Conservation (phyloP, 1,140 invertebrate species). For the Hyles euphorbiae region DNA sequence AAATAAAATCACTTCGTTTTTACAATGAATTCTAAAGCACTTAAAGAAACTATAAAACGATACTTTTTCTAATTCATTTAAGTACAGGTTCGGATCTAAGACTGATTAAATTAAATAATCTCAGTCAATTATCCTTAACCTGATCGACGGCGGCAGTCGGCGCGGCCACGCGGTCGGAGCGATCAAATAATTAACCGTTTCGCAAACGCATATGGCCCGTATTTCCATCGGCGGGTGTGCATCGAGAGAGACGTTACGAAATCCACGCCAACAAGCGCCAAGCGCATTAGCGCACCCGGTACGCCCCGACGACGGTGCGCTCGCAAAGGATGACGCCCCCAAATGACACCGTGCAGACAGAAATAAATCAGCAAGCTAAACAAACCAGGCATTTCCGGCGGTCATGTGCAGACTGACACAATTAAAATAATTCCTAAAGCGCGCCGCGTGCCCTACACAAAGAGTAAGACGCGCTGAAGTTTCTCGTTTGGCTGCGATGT, state of each 20-base stretch:
- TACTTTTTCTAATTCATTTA: too few relatives aligned
- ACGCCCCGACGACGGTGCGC: constrained; percentile 6
- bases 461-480: constrained; percentile 6
- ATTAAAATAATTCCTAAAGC: constrained; percentile 42
- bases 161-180: neutral
- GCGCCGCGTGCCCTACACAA: neutral
- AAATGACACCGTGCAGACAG: constrained; percentile 56
- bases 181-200: constrained; percentile 24
- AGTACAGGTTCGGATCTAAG: too few relatives aligned
- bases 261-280: constrained; percentile 41
- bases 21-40: too few relatives aligned
- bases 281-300: constrained; percentile 18
- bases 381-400: constrained; percentile 65
- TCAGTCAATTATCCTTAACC: too few relatives aligned
- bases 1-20: too few relatives aligned
- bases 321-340: constrained; percentile 52
- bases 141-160: neutral
- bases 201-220: constrained; percentile 30
- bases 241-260: constrained; percentile 38
- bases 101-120: too few relatives aligned
- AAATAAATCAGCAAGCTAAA: constrained; percentile 70
- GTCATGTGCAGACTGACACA: constrained; percentile 50
- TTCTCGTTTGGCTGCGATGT: constrained; percentile 28
- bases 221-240: constrained; percentile 38
- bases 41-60: too few relatives aligned